Evolutionary conservation across 1,140 invertebrate species (phyloP).

Genomic region (Metaphire vulgaris): DNA sequence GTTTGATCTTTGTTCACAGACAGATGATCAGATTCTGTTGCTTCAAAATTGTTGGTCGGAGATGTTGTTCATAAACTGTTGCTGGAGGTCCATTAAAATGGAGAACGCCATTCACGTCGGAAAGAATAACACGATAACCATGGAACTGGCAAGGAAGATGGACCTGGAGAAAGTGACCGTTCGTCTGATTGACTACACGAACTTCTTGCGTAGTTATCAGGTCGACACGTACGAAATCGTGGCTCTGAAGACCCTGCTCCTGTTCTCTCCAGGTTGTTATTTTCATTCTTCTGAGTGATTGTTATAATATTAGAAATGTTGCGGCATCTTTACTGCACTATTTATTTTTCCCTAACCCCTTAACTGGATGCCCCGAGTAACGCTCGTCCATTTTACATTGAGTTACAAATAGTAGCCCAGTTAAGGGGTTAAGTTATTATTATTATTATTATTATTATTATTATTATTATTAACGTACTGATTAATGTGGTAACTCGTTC

Average conservation of each 20-base stretch:
- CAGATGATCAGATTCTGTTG: slow-evolving; percentile 91
- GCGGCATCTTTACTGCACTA: too few species aligned
- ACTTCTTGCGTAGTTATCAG: slow-evolving; percentile 76
- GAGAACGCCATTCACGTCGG: slow-evolving; percentile 59
- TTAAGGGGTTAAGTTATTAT: too few species aligned
- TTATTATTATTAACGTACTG: too few species aligned
- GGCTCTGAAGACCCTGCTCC: slow-evolving; percentile 83
- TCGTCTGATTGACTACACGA: slow-evolving; percentile 86
- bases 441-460: too few species aligned
- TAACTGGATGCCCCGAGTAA: too few species aligned
- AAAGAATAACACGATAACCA: slow-evolving; percentile 54
- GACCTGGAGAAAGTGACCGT: slow-evolving; percentile 68
- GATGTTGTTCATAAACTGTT: slow-evolving; percentile 67
- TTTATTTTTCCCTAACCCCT: too few species aligned
- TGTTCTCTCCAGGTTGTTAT: slow-evolving; percentile 77
- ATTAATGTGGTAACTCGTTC: too few species aligned
- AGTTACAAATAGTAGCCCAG: too few species aligned
- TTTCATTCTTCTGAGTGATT: too few species aligned
- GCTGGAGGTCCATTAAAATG: slow-evolving; percentile 44
- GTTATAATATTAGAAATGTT: too few species aligned
- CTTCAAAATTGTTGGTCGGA: slow-evolving; percentile 98
- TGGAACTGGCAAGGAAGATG: slow-evolving; percentile 61
- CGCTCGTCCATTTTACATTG: too few species aligned
- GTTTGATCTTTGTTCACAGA: slow-evolving; percentile 56
- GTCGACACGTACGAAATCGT: slow-evolving; percentile 97